A percentile compares a stretch with the other conserved stretches of the same genome.
phyloP scores from a whole-genome alignment of 92 coral and sea anemone genomes.

The Epizoanthus ramosus region DNA sequence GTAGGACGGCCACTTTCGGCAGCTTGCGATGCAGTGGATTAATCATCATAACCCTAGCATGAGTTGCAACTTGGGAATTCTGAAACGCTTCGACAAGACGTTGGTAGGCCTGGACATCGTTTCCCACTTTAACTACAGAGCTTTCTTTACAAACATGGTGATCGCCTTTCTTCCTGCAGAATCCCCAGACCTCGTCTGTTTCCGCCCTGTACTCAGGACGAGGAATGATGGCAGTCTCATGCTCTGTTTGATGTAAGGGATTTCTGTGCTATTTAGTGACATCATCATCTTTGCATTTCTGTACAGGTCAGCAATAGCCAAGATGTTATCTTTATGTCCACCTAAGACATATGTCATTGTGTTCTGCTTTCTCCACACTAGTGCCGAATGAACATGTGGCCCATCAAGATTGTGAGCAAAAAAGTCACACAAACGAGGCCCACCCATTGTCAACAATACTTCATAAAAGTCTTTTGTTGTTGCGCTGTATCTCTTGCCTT shows the following conservation, averaged over 20 bases:
- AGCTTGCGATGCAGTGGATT: constrained; percentile 57
- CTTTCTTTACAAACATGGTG: constrained; percentile 52
- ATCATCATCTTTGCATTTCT: constrained; percentile 45
- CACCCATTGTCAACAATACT: constrained; percentile 61
- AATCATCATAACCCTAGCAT: constrained; percentile 62
- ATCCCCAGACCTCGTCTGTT: constrained; percentile 65
- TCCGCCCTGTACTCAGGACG: constrained; percentile 55
- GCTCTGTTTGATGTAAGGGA: constrained; percentile 48
- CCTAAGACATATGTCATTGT: constrained; percentile 39
- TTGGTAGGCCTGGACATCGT: constrained; percentile 54
- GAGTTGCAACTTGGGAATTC: constrained; percentile 64
- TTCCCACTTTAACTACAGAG: constrained; percentile 50
- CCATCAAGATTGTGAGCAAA: constrained; percentile 56
- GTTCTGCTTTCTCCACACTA: constrained; percentile 57
- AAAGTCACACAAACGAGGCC: constrained; percentile 63
- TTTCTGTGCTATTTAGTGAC: constrained; percentile 1
- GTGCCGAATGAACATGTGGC: constrained; percentile 58
- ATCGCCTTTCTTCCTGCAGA: constrained; percentile 54
- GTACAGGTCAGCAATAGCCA: constrained; percentile 48
- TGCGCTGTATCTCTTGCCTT: constrained; percentile 58
- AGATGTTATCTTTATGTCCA: constrained; percentile 54
- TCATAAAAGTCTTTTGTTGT: constrained; percentile 60
- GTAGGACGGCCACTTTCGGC: constrained; percentile 55
- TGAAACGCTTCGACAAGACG: constrained; percentile 53
- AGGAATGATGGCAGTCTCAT: constrained; percentile 41